A percentile compares a stretch with the other conserved stretches of the same genome.
These are phyloP conservation scores for Hyaena hyaena DNA, from an alignment of 2,113 vertebrate species.

Conservation along the genomic window DNA sequence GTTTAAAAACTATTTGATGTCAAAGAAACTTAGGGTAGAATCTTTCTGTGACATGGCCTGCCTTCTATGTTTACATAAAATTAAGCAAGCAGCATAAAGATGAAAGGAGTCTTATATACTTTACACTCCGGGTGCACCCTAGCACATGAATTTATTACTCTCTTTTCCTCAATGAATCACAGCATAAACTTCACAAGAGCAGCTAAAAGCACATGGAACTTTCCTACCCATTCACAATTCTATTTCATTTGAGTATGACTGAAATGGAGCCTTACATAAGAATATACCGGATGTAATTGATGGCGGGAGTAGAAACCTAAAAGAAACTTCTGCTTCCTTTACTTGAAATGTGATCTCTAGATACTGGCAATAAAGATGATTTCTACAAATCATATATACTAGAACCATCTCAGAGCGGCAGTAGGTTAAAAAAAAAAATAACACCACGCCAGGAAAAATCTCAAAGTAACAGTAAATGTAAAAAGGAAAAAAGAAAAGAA, in stretches of 20 bases:
- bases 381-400: background rate
- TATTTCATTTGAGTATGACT: background rate
- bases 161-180: constrained; percentile 3
- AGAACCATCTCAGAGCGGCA: background rate
- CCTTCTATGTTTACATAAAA: constrained; percentile 1
- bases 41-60: background rate
- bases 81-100: background rate
- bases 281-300: background rate
- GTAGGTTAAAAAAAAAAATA: background rate
- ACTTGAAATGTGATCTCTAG: constrained; percentile 21
- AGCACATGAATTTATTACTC: background rate
- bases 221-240: background rate
- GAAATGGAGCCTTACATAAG: background rate
- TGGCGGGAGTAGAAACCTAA: background rate
- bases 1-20: background rate
- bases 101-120: background rate
- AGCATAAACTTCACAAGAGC: background rate
- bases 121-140: background rate
- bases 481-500: background rate
- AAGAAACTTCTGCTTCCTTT: background rate
- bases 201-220: background rate
- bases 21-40: background rate
- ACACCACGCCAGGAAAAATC: background rate
- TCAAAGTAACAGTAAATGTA: constrained; percentile 15
- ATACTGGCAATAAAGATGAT: background rate